Evolutionary conservation across 2,113 vertebrate genomes (phyloP), one percentile per base, ranked within the genome.

Genomic region (Takifugu flavidus): DNA sequence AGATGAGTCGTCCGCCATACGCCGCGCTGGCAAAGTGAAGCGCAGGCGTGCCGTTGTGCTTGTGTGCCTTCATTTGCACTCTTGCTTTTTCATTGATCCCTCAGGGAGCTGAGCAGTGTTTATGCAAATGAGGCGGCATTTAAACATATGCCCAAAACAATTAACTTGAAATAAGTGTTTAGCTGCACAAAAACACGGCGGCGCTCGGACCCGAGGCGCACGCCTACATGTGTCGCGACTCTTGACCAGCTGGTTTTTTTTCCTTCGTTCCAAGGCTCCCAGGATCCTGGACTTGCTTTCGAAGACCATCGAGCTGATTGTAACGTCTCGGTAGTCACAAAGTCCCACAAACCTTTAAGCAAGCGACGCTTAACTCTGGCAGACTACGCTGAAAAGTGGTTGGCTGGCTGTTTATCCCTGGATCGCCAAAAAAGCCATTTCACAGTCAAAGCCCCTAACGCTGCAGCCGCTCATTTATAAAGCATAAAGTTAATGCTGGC

Each of bases 101-200:
- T 6, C 68, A 14, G 77, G 77, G 82, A 83, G 80, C 82, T 78
- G 77, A 83, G 76, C 77, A 70, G 74, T 77, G 79, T 89, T 87
- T 86, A 88, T 89, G 82, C 49, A 86, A 88, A 89, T 85, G 62
- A 80, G 70, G 59, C 72, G 64, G 78, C 80, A 78, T 89, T 88
- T 83, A 82, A 82, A 82, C 83, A 79, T 74, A 74, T 75, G 72
- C 80, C 73, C 80, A 1, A 14, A 78, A 79, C 82, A 81, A 85
- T 87, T 80, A 86, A 77, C 67, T 73, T 79, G 66, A 84, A 85
- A 86, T 56, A 72, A 79, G 68, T 62, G 65, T 85, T 85, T 80
- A 84, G 67, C 70, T 27, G 51, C 58, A 67, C 45, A 67, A 82
- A 78, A 80, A 78, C 57, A 61, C 27, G 6, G 53, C 28, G 14